Evolutionary conservation across 2,888 invertebrate species (phyloP), one percentile per base, ranked within the genome.

Genomic region (Linyphia triangularis): DNA sequence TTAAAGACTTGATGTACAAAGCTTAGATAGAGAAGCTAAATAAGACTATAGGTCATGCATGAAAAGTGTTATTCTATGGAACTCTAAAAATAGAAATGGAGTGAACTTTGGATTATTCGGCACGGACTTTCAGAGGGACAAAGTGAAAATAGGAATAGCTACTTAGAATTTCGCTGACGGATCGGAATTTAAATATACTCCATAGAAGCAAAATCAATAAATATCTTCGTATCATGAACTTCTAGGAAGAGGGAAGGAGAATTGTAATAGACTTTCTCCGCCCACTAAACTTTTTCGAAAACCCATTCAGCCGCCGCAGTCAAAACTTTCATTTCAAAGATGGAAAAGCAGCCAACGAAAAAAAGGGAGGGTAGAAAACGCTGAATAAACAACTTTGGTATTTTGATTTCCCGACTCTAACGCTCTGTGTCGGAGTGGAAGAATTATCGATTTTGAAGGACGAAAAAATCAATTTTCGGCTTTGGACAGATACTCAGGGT

Each of bases 341-440:
- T 33, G 33, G 9, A 33, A 33, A 33, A n/a, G 9, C 22, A 16
- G 24, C 22, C 10, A 10, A 16, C 37, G 24, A 19, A 22, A 0
- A 10, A 13, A 37, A 26, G 26, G 1, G 40, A 24, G 61, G 28
- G 16, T 9, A 51, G 59, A 59, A 59, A 59, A 40, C 70, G 82
- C 70, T 82, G 82, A 82, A 82, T 82, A 82, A 82, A 82, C 82
- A 82, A 40, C 70, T 61, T 37, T 37, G 26, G 70, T 82, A 82
- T 82, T 82, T 82, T 82, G 82, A 82, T 70, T 82, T 82, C 67
- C 24, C 16, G n/a, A 13, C n/a, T 51, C 51, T 51, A 51, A 51
- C 51, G 51, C 51, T n/a, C n/a, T n/a, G n/a, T n/a, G n/a, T n/a
- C n/a, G n/a, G n/a, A n/a, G 51, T 51, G 9, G 5, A n/a, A 16